Evolutionary conservation across 2,888 invertebrate genomes (phyloP), one percentile per base, ranked within the genome.

Genomic region (Cataglyphis cursor): DNA sequence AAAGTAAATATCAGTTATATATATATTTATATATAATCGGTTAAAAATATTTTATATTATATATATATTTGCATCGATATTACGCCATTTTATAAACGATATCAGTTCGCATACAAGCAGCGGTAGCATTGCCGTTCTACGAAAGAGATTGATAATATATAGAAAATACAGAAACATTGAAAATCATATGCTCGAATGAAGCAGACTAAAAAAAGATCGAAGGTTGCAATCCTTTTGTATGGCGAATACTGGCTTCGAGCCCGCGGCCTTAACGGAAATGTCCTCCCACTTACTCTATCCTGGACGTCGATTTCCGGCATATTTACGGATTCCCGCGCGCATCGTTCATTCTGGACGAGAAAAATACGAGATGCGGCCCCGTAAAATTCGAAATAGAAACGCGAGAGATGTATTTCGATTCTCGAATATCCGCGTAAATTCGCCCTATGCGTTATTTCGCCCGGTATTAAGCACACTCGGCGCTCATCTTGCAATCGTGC

Each of bases 201-300:
- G 76, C 88, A 87, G 72, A 86, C 87, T 89, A 88, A 90, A 91
- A 92, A 87, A 66, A 88, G 87, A 90, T 90, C 92, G 89, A 92
- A 90, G 81, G 89, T 88, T 91, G 88, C 90, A 87, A 88, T 85
- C 81, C 85, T 84, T 81, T 86, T 72, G 54, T 76, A 84, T 68
- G 65, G 82, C 68, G 68, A 82, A 61, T 84, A 90, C 91, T 91
- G 91, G 91, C 92, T 86, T 75, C 61, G 81, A 84, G 90, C 91
- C 92, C 92, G 81, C 28, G 44, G 73, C 85, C 84, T 83, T 68
- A 81, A 54, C 82, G 83, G 88, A 87, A 86, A 85, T 85, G 82
- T 87, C 85, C 86, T 85, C 85, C 84, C 78, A 75, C 65, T 84
- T 35, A 78, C 81, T 73, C n/a, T 75, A 21, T 72, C 41, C 66